phyloP scores from a whole-genome alignment of 2,113 vertebrate species.

The rat (Rattus norvegicus) region DNA sequence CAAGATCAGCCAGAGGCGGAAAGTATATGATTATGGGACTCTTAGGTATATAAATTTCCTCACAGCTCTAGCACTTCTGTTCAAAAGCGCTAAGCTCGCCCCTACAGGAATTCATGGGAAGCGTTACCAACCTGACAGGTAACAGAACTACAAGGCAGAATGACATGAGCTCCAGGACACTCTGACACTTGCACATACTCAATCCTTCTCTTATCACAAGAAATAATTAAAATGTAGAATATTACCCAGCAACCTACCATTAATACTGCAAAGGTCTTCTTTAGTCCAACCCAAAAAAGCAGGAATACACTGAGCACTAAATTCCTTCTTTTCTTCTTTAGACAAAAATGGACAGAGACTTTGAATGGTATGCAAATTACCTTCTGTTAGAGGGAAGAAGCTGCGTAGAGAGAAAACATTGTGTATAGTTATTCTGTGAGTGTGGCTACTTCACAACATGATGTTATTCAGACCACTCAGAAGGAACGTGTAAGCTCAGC shows the following conservation, averaged over 20 bases:
- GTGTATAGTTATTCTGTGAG: conserved; percentile 46
- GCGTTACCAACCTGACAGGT: background rate
- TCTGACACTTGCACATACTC: background rate
- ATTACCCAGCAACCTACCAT: conserved; percentile 84
- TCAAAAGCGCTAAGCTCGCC: background rate
- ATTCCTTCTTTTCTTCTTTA: conserved; percentile 89
- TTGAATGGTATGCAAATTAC: conserved; percentile 93
- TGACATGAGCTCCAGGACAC: background rate
- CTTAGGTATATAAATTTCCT: background rate
- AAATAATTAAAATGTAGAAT: conserved; percentile 42
- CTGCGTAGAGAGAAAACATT: conserved; percentile 78
- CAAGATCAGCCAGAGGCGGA: background rate
- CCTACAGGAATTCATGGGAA: background rate
- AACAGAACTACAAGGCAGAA: background rate
- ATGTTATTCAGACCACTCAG: conserved; percentile 21
- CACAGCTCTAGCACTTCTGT: background rate
- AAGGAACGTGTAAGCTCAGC: conserved; percentile 37
- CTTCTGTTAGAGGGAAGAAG: conserved; percentile 92
- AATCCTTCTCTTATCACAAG: conserved; percentile 29
- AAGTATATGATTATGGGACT: background rate
- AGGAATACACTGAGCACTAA: conserved; percentile 91
- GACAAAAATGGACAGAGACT: conserved; percentile 91
- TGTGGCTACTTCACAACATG: conserved; percentile 43
- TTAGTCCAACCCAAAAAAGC: conserved; percentile 92
- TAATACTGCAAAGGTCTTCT: conserved; percentile 82